A percentile compares a stretch with the other conserved stretches of the same genome.
Conservation (phyloP, 2,113 vertebrate species). For the Poeciliopsis retropinna region DNA sequence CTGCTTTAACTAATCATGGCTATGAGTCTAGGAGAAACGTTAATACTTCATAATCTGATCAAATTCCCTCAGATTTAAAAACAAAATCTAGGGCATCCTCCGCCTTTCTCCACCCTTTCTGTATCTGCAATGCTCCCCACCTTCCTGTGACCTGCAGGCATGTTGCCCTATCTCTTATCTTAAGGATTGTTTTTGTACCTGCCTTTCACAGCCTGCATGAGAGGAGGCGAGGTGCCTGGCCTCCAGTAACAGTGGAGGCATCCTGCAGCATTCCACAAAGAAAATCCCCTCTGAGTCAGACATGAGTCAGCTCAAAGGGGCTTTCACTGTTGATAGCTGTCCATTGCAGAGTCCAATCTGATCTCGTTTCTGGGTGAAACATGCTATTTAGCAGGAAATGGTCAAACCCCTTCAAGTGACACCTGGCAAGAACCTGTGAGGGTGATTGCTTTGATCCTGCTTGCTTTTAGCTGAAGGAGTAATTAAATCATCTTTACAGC, state of each 20-base stretch:
- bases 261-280: constrained; percentile 20
- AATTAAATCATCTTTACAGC: neutral
- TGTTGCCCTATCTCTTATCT: constrained; percentile 61
- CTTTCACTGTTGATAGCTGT: constrained; percentile 12
- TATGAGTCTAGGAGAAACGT: constrained; percentile 81
- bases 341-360: constrained; percentile 45
- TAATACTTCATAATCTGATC: constrained; percentile 81
- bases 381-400: constrained; percentile 8
- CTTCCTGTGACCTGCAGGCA: constrained; percentile 38
- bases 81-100: constrained; percentile 26
- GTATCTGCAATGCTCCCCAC: constrained; percentile 20
- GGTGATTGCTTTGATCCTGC: neutral
- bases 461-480: neutral
- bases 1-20: constrained; percentile 83
- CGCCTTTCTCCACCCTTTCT: neutral
- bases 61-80: constrained; percentile 74
- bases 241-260: constrained; percentile 37
- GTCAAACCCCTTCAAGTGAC: too few relatives aligned
- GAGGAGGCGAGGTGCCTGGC: constrained; percentile 37
- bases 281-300: constrained; percentile 21
- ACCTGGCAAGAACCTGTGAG: neutral
- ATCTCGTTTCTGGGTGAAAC: constrained; percentile 47
- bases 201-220: constrained; percentile 59
- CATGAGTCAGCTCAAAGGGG: neutral
- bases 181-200: constrained; percentile 70